Conservation (phyloP, 2,797 vertebrate genomes). For the Microtus californicus region DNA sequence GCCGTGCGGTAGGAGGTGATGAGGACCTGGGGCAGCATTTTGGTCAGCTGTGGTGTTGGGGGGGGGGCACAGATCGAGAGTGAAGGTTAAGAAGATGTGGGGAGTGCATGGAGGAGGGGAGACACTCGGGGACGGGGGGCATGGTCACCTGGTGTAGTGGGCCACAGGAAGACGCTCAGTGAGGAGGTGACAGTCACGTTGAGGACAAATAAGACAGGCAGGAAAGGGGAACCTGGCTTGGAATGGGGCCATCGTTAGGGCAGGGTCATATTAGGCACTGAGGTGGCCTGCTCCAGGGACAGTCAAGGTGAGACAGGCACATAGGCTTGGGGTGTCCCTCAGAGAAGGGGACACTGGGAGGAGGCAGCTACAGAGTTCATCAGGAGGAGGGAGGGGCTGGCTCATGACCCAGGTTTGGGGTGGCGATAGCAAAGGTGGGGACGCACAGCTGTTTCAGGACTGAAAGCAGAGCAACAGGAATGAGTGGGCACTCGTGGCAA, state of each 20-base stretch:
- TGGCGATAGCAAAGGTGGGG: background rate
- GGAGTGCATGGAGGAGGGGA: background rate
- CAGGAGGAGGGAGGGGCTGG: background rate
- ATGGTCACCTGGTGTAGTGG: background rate
- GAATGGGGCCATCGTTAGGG: background rate
- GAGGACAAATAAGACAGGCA: background rate
- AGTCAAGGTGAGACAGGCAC: too few relatives aligned
- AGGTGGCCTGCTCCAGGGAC: background rate
- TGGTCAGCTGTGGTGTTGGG: slow-evolving; percentile 17
- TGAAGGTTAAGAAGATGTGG: background rate
- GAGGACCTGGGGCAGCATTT: background rate
- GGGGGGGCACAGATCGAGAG: background rate
- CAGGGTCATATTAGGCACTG: background rate
- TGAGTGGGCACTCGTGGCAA: background rate
- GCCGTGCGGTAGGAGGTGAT: background rate
- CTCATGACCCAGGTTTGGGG: background rate
- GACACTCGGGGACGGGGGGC: background rate
- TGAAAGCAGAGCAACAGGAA: background rate
- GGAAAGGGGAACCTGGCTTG: background rate
- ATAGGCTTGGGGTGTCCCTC: background rate
- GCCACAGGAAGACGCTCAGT: background rate
- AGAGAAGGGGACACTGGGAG: background rate
- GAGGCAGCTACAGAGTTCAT: background rate
- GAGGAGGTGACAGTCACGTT: accelerated
- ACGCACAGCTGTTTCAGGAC: background rate